phyloP scores from a whole-genome alignment of 2,113 vertebrate species.

The Periophthalmus modestus region DNA sequence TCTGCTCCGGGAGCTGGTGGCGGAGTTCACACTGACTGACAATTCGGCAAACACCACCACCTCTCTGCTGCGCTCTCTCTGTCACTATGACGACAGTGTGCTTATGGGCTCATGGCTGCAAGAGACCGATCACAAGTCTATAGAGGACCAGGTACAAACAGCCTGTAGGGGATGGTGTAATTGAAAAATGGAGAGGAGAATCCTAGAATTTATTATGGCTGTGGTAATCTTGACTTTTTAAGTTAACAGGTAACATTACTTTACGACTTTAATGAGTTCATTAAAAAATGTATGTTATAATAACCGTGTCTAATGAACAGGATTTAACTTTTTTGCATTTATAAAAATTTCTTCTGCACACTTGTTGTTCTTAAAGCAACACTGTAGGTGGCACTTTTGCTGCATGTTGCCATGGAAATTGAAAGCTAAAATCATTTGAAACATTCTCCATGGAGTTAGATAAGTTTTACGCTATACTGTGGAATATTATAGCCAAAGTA shows the following conservation, averaged over 20 bases:
- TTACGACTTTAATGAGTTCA: neutral
- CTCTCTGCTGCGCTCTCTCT: constrained; percentile 93
- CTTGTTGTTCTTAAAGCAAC: no score
- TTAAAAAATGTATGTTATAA: neutral
- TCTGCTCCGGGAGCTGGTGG: constrained; percentile 92
- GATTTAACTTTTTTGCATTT: neutral
- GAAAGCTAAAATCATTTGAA: no score
- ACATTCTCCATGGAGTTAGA: no score
- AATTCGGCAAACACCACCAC: constrained; percentile 98
- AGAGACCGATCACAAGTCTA: constrained; percentile 98
- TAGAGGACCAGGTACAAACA: constrained; percentile 91
- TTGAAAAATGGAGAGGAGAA: neutral
- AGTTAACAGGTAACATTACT: neutral
- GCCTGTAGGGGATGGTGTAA: neutral
- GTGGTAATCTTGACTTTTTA: neutral
- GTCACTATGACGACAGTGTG: constrained; percentile 98
- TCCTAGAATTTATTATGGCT: neutral
- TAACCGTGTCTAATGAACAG: neutral
- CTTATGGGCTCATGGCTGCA: constrained; percentile 99
- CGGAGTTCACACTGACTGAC: constrained; percentile 98
- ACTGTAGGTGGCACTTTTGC: no score
- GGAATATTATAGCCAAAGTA: no score
- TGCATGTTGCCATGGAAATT: no score
- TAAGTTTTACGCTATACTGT: no score
- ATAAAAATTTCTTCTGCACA: neutral